Evolutionary conservation across 2,797 vertebrate species (phyloP).

Genomic region (Pseudomugil tenellus): DNA sequence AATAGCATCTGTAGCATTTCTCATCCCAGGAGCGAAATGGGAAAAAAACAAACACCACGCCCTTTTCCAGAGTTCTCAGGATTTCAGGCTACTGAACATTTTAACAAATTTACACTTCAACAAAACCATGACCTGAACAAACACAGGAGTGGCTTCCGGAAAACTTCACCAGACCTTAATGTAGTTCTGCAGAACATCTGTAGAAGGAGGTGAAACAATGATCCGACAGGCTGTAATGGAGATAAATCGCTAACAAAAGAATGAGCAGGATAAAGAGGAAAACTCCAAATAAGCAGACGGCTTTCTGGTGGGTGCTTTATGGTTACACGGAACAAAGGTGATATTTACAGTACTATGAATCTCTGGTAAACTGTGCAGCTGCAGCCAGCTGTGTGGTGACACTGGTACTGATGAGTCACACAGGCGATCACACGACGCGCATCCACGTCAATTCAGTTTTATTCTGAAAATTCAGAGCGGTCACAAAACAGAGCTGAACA

Average conservation of each 20-base stretch:
- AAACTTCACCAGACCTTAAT: background rate
- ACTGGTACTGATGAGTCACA: conserved; percentile 35
- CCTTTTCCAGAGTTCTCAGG: background rate
- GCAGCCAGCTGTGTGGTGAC: background rate
- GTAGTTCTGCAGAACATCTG: background rate
- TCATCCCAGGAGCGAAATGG: background rate
- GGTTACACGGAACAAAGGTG: too few species aligned
- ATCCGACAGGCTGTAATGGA: background rate
- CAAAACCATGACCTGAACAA: background rate
- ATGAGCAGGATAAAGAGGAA: background rate
- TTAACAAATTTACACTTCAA: background rate
- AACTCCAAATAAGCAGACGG: background rate
- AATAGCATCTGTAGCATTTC: background rate
- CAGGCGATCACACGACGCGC: conserved; percentile 7
- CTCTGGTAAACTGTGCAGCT: conserved; percentile 2
- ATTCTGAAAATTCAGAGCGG: background rate
- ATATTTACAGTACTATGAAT: background rate
- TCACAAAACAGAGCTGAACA: conserved; percentile 1
- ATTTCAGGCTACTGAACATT: background rate
- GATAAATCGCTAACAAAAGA: background rate
- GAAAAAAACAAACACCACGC: background rate
- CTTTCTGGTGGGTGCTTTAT: background rate
- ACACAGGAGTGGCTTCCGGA: background rate
- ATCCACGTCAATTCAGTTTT: conserved; percentile 1
- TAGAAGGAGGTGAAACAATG: background rate